Evolutionary conservation across 2,797 vertebrate genomes (phyloP).

Genomic region (Acanthiza pusilla): DNA sequence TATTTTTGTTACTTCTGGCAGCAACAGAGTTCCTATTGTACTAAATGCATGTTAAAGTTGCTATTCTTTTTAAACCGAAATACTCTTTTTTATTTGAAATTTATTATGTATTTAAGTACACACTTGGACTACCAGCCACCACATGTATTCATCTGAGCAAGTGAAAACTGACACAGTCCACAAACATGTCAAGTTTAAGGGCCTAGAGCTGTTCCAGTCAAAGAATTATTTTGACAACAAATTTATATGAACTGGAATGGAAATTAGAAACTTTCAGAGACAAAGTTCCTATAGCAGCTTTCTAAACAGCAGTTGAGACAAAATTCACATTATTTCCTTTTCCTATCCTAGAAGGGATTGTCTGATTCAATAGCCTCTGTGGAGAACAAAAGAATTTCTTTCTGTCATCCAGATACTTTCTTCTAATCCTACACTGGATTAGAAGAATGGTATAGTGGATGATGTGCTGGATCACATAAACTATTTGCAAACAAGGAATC

Average conservation of each 20-base stretch:
- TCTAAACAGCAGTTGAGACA: neutral
- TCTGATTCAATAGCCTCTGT: neutral
- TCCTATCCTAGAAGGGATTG: neutral
- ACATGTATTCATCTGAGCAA: neutral
- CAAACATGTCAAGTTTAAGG: neutral
- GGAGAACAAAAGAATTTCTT: neutral
- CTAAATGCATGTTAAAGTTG: neutral
- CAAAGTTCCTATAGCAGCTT: neutral
- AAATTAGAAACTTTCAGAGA: neutral
- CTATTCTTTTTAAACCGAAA: neutral
- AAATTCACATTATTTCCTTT: neutral
- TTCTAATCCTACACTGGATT: neutral
- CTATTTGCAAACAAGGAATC: neutral
- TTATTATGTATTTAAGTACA: neutral
- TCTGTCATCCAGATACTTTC: neutral
- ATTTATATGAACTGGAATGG: neutral
- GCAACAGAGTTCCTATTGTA: neutral
- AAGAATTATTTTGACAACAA: neutral
- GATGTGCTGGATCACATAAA: neutral
- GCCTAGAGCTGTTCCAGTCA: neutral
- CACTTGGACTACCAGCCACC: neutral
- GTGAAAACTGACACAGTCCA: neutral
- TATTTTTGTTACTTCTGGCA: neutral
- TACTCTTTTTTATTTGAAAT: neutral
- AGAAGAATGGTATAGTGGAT: neutral